Percentiles rank a stretch among this genome's conserved stretches.
Evolutionary conservation across 2,797 vertebrate genomes (phyloP).

Genomic region (Monodelphis domestica): DNA sequence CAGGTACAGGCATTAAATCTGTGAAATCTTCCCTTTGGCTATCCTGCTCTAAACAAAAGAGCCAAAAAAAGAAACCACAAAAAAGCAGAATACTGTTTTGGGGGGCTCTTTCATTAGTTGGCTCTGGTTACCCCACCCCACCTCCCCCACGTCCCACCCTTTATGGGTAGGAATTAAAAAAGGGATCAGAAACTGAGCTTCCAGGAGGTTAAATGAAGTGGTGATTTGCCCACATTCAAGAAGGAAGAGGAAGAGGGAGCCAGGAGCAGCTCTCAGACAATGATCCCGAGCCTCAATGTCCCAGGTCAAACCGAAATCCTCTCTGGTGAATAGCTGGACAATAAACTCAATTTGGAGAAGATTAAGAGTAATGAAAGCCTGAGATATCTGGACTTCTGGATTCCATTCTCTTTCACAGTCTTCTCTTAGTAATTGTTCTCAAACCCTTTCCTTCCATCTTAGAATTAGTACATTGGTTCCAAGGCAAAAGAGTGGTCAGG

Average conservation of each 20-base stretch:
- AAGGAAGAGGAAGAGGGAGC: background rate
- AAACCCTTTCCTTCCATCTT: too few species aligned
- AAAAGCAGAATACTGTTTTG: background rate
- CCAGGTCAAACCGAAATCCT: background rate
- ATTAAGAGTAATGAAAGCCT: background rate
- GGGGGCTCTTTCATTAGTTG: background rate
- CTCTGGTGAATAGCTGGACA: background rate
- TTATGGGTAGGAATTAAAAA: background rate
- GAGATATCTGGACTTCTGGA: background rate
- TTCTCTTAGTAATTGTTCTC: rapidly evolving
- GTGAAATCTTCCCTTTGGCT: background rate
- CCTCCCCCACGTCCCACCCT: background rate
- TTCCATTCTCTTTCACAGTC: background rate
- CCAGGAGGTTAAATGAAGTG: background rate
- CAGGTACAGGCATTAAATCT: background rate
- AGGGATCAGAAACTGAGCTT: background rate
- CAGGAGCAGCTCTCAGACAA: background rate
- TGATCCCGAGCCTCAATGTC: background rate
- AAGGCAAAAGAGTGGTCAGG: too few species aligned
- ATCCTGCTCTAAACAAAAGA: background rate
- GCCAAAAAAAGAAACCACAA: background rate
- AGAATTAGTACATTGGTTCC: too few species aligned
- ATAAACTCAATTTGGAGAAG: background rate
- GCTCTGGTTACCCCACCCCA: background rate
- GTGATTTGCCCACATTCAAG: background rate